Conservation (phyloP, 2,113 vertebrate genomes). For the Tyrannus savana region DNA sequence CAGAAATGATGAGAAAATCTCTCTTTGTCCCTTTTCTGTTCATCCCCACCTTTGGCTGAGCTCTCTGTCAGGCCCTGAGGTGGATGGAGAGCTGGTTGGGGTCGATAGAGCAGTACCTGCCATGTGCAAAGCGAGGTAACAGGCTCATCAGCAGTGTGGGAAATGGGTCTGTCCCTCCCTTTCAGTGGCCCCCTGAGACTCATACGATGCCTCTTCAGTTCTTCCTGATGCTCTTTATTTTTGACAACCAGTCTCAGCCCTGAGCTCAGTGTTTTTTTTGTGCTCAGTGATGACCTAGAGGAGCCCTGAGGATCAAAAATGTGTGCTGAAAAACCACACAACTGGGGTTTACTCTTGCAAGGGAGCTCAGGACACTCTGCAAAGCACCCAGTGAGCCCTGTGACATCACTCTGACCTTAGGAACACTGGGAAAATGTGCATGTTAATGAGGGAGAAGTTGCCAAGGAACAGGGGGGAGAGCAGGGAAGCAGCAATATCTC, state of each 20-base stretch:
- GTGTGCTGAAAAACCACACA: neutral
- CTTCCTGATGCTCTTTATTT: neutral
- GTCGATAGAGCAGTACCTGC: neutral
- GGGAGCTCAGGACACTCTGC: neutral
- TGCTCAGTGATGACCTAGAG: neutral
- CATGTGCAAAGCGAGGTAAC: accelerated
- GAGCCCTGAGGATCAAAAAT: neutral
- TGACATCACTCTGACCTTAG: neutral
- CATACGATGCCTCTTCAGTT: neutral
- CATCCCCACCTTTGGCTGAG: accelerated
- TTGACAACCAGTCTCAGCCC: neutral
- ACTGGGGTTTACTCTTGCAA: neutral
- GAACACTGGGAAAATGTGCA: neutral
- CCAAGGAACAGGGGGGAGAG: neutral
- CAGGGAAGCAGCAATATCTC: neutral
- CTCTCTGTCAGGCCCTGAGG: neutral
- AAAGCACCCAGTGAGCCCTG: neutral
- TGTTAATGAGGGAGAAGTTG: neutral
- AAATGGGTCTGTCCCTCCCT: neutral
- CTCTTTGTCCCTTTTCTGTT: neutral
- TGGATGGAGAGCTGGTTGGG: neutral
- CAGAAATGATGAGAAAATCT: neutral
- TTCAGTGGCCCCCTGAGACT: too few relatives aligned
- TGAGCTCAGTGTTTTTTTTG: neutral
- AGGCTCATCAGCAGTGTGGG: neutral